phyloP scores from a whole-genome alignment of 1,140 invertebrate genomes.

The Philaenus spumarius region DNA sequence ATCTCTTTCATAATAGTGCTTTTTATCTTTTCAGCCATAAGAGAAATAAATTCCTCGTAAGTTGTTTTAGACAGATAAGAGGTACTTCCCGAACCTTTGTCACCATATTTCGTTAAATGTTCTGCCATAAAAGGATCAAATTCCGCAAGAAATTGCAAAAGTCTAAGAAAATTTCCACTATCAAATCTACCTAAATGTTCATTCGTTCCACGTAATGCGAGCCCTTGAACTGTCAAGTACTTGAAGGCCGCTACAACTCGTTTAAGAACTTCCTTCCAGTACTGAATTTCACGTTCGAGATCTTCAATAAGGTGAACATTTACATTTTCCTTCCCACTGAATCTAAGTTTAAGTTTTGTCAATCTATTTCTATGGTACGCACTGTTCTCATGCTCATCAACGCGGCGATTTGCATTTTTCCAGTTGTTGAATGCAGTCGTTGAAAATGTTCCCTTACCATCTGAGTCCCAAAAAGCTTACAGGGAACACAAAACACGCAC shows the following conservation, averaged over 20 bases:
- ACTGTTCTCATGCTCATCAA: background rate
- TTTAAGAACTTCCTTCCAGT: constrained; percentile 17
- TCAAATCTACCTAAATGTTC: constrained; percentile 18
- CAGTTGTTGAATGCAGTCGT: constrained; percentile 2
- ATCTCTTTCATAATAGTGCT: constrained; percentile 4
- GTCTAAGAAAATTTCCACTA: constrained; percentile 16
- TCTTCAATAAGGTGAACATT: constrained; percentile 11
- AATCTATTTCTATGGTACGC: background rate
- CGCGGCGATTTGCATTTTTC: constrained; percentile 14
- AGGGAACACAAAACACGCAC: constrained; percentile 6
- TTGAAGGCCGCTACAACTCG: constrained; percentile 19
- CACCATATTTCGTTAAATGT: constrained; percentile 20
- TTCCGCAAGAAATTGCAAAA: constrained; percentile 14
- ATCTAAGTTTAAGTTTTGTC: constrained; percentile 1
- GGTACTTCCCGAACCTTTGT: constrained; percentile 20
- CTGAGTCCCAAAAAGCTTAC: background rate
- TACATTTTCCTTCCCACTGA: background rate
- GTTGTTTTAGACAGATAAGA: constrained; percentile 23
- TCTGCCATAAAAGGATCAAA: constrained; percentile 27
- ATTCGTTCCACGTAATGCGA: constrained; percentile 21
- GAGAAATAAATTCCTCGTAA: constrained; percentile 24
- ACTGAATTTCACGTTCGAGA: constrained; percentile 3
- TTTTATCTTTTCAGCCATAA: constrained; percentile 21
- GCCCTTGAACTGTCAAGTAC: constrained; percentile 17
- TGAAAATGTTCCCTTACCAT: constrained; percentile 2